Percentiles rank a stretch among this genome's conserved stretches.
phyloP scores from a whole-genome alignment of 2,888 invertebrate species.

The Chymomyza fuscimana region DNA sequence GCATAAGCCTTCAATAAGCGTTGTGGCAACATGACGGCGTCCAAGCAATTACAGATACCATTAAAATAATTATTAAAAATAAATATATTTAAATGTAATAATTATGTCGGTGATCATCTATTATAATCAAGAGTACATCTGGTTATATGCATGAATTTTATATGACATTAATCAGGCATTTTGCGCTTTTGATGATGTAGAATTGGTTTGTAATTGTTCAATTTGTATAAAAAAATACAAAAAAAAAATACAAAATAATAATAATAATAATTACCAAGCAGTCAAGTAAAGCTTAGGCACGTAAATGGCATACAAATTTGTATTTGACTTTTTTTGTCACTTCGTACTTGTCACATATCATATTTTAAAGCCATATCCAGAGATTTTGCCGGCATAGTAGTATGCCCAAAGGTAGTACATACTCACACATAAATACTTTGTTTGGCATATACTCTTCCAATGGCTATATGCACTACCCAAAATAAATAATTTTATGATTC shows the following conservation, averaged over 20 bases:
- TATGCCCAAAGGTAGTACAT: background rate
- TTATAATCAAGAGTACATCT: background rate
- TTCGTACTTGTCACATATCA: background rate
- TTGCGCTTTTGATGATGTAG: conserved; percentile 56
- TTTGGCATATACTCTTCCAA: background rate
- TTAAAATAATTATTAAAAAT: conserved; percentile 30
- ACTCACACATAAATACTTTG: background rate
- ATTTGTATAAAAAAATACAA: conserved; percentile 32
- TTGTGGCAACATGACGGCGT: background rate
- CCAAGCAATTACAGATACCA: conserved; percentile 24
- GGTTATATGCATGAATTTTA: background rate
- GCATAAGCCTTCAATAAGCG: background rate
- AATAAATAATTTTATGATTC: too few species aligned
- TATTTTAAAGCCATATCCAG: background rate
- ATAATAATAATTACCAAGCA: conserved; percentile 30
- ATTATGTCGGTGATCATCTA: conserved; percentile 33
- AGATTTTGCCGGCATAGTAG: background rate
- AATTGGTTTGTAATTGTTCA: conserved; percentile 39
- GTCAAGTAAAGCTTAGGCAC: conserved; percentile 19
- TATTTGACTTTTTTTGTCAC: background rate
- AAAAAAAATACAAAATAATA: conserved; percentile 41
- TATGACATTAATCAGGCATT: conserved; percentile 54
- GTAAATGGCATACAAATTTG: conserved; percentile 19
- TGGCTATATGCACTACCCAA: too few species aligned
- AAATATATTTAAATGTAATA: conserved; percentile 31